A percentile compares a stretch with the other conserved stretches of the same genome.
Conservation (phyloP, 2,888 invertebrate genomes). For the Latrodectus elegans region DNA sequence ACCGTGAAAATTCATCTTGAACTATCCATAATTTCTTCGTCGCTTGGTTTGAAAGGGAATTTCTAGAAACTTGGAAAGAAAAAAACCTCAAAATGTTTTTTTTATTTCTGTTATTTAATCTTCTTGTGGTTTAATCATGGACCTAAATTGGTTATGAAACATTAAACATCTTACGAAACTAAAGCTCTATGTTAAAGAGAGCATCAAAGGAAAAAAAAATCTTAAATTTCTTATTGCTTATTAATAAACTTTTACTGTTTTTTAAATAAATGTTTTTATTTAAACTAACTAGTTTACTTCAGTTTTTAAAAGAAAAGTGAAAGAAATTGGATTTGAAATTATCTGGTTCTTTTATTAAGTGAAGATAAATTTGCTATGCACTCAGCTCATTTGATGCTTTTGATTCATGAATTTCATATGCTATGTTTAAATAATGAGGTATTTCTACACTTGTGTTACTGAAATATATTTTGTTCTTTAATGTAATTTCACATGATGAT, state of each 20-base stretch:
- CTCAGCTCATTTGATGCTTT: too few species aligned
- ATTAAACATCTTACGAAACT: conserved; percentile 28
- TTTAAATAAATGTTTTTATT: neutral
- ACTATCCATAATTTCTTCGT: conserved; percentile 37
- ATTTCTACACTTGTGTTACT: too few species aligned
- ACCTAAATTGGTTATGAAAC: conserved; percentile 48
- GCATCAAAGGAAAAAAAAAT: conserved; percentile 3
- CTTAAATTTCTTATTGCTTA: conserved; percentile 7
- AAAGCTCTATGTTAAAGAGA: neutral
- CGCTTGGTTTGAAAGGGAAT: conserved; percentile 23
- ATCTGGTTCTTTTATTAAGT: too few species aligned
- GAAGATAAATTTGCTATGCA: too few species aligned
- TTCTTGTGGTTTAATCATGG: conserved; percentile 39
- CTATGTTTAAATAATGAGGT: too few species aligned
- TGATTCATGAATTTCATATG: too few species aligned
- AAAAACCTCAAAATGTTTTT: neutral
- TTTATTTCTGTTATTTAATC: conserved; percentile 32
- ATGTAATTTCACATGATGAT: too few species aligned
- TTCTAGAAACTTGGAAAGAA: conserved; percentile 30
- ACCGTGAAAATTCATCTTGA: conserved; percentile 25
- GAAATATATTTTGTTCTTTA: too few species aligned
- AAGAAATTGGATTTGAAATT: too few species aligned
- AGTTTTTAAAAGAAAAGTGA: too few species aligned
- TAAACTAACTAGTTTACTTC: too few species aligned
- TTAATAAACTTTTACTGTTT: conserved; percentile 34